Base-by-base conservation (phyloP, 2,797 vertebrate species). In the Paratrypauchen microcephalus region DNA sequence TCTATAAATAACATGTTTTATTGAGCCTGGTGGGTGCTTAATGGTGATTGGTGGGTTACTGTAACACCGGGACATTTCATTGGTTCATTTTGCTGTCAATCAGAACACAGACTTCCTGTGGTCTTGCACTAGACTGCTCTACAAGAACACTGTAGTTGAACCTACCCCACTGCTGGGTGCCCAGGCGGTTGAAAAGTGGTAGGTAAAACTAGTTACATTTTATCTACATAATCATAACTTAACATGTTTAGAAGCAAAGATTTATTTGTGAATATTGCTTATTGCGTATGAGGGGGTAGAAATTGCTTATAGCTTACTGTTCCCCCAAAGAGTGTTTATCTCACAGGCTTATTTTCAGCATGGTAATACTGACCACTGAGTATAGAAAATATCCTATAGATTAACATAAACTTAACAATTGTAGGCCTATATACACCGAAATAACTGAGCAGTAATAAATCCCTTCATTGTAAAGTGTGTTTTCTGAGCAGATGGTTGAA, bases 1-100 rank as follows among this genome's bases (percentile, higher is more conserved):
- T 76, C 83, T 89, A 86, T 82, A 85, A 89, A 90, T 92, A 92
- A 63, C 71, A 1, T 28, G 21, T 48, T 74, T 67, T 73, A 74
- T 62, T 66, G 62, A 21, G 21, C 39, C 2, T 24, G 54, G 23
- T 9, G 36, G 16, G 32, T 66, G 8, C 52, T n/a, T n/a, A 19
- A 0, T 50, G 59, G 21, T 80, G 80, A 88, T 84, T 86, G 83
- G 85, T 9, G 39, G 6, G 19, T 39, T 26, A 9, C 11, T 18
- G 6, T 4, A 6, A 54, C 11, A 16, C 23, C 4, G 2, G 24
- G 18, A 26, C 26, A 16, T 75, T 18, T 58, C 3, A 74, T 79
- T 84, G 78, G 78, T 50, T 41, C 12, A 56, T 4, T 6, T 0
- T 1, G 0, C 21, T 61, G 76, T 82, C 81, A 60, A 32, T 74